Percentiles rank a stretch among this genome's conserved stretches.
These are phyloP conservation scores for Zophobas morio DNA, from an alignment of 1,140 invertebrate species.

Conservation along the genomic window DNA sequence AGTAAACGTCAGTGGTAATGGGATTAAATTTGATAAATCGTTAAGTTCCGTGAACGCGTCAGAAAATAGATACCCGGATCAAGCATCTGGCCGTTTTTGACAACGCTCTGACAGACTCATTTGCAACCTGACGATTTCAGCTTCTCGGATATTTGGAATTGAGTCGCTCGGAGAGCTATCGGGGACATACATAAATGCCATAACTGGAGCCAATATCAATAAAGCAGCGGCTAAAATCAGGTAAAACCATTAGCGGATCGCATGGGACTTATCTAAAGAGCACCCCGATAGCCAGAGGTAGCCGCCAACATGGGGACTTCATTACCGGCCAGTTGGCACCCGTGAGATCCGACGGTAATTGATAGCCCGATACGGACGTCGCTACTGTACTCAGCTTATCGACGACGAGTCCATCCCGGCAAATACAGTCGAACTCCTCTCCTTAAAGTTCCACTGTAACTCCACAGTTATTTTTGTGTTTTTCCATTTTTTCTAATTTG, in stretches of 20 bases:
- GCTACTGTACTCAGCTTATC: slow-evolving; percentile 57
- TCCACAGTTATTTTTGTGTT: too few species aligned
- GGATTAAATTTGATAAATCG: slow-evolving; percentile 45
- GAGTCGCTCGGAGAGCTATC: slow-evolving; percentile 6
- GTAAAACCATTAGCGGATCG: slow-evolving; percentile 57
- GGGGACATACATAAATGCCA: slow-evolving; percentile 48
- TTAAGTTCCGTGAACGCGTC: slow-evolving; percentile 18
- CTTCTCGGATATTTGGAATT: slow-evolving; percentile 2
- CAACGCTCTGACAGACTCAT: slow-evolving; percentile 35
- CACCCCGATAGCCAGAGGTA: slow-evolving; percentile 48
- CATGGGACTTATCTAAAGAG: slow-evolving; percentile 58
- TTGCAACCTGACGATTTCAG: not conserved
- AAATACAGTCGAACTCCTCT: too few species aligned
- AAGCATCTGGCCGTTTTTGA: slow-evolving; percentile 36
- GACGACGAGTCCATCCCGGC: not conserved
- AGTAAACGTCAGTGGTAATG: slow-evolving; percentile 22
- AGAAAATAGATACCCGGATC: slow-evolving; percentile 38
- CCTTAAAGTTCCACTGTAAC: too few species aligned
- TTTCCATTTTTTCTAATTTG: not conserved
- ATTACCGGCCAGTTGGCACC: slow-evolving; percentile 53
- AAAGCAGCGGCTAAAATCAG: slow-evolving; percentile 51
- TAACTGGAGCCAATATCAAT: slow-evolving; percentile 54
- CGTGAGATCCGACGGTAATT: slow-evolving; percentile 54
- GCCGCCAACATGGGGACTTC: slow-evolving; percentile 54
- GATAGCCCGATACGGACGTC: slow-evolving; percentile 60